Evolutionary conservation across 2,113 vertebrate species (phyloP).

Genomic region (Psilopogon haemacephalus): DNA sequence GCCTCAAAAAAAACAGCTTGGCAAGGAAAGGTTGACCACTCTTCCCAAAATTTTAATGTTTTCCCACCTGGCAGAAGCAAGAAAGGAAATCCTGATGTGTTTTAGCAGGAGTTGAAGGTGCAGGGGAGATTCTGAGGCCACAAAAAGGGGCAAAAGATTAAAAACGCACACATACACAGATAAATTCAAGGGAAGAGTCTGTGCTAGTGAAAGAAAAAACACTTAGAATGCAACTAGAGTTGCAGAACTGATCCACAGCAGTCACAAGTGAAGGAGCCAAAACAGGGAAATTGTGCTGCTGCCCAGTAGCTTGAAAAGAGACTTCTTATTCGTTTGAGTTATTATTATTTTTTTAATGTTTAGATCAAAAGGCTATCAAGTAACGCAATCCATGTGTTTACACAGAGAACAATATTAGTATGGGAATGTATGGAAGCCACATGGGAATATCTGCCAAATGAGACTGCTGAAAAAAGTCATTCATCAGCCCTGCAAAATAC

Average conservation of each 20-base stretch:
- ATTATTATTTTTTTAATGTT: background rate
- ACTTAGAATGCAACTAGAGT: background rate
- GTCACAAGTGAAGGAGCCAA: background rate
- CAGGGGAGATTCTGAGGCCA: background rate
- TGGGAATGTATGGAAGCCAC: constrained; percentile 53
- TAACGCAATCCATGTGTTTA: constrained; percentile 56
- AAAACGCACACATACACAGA: background rate
- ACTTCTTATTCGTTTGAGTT: background rate
- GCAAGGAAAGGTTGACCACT: constrained; percentile 3
- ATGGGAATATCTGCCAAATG: constrained; percentile 58
- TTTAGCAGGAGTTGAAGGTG: background rate
- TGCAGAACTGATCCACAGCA: background rate
- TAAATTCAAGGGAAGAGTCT: background rate
- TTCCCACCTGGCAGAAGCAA: background rate
- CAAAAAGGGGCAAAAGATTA: background rate
- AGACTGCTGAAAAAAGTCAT: constrained; percentile 6
- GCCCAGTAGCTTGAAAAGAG: constrained; percentile 53
- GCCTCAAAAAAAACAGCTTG: background rate
- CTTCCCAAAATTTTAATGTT: background rate
- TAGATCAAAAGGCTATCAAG: constrained; percentile 57
- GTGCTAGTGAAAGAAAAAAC: background rate
- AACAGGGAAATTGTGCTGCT: background rate
- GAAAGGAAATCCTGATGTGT: background rate
- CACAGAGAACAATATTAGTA: background rate
- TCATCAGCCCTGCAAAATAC: constrained; percentile 29